phyloP scores from a whole-genome alignment of 2,113 vertebrate genomes.

The Planiliza haematocheilus region DNA sequence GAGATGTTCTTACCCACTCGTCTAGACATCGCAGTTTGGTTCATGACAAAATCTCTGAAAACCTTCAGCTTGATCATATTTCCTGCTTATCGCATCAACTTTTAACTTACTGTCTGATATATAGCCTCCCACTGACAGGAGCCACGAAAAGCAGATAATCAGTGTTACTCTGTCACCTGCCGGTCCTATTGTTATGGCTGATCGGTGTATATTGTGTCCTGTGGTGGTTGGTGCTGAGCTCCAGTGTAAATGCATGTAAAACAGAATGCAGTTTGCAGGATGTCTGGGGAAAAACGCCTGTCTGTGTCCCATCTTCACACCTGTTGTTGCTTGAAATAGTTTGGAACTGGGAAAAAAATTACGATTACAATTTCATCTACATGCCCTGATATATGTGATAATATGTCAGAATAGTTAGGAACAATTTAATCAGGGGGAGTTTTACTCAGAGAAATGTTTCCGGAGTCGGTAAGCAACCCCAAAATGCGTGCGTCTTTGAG shows the following conservation, averaged over 20 bases:
- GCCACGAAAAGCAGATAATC: too few species aligned
- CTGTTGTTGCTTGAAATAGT: slow-evolving; percentile 3
- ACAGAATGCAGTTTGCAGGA: slow-evolving; percentile 1
- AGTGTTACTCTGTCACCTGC: too few species aligned
- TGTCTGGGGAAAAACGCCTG: not conserved
- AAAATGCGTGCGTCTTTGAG: not conserved
- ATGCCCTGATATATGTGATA: too few species aligned
- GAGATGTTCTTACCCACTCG: too few species aligned
- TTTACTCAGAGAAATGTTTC: not conserved
- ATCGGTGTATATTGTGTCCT: slow-evolving; percentile 4
- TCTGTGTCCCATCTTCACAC: not conserved
- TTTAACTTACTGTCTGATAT: too few species aligned
- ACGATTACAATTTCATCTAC: too few species aligned
- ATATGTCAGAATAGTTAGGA: not conserved
- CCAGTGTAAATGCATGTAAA: slow-evolving; percentile 42
- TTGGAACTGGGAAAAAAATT: not conserved
- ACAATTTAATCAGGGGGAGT: not conserved
- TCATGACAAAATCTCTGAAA: too few species aligned
- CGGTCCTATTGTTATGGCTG: too few species aligned
- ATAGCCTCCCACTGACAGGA: too few species aligned
- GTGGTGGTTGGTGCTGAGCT: slow-evolving; percentile 1
- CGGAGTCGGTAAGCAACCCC: not conserved
- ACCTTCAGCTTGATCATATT: too few species aligned
- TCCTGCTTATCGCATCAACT: too few species aligned
- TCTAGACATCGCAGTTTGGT: too few species aligned